phyloP scores from a whole-genome alignment of 2,113 vertebrate species.

The Octodon degus region DNA sequence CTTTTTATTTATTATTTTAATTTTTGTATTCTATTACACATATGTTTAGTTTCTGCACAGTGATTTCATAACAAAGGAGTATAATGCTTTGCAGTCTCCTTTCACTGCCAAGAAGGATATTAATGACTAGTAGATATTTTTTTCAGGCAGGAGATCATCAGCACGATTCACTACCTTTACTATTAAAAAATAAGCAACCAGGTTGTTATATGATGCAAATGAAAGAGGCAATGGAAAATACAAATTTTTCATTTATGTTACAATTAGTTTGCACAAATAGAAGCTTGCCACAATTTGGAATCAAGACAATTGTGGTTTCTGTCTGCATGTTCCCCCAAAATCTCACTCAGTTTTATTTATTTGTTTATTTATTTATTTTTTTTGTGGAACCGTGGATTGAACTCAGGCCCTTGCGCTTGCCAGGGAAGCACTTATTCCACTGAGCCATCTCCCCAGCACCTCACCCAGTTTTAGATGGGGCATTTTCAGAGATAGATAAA shows the following conservation, averaged over 20 bases:
- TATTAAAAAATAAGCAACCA: neutral
- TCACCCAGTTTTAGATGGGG: neutral
- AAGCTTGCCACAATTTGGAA: neutral
- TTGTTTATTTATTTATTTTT: too few relatives aligned
- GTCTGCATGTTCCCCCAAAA: neutral
- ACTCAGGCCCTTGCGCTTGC: too few relatives aligned
- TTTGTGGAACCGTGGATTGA: too few relatives aligned
- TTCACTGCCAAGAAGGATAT: neutral
- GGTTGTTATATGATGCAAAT: neutral
- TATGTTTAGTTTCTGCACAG: neutral
- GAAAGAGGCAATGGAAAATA: neutral
- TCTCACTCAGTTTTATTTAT: too few relatives aligned
- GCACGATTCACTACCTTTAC: neutral
- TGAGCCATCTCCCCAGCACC: too few relatives aligned
- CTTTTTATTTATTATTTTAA: neutral
- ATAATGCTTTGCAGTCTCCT: neutral
- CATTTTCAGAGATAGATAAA: neutral
- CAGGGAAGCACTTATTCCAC: too few relatives aligned
- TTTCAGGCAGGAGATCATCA: slow-evolving; percentile 1
- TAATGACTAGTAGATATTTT: neutral
- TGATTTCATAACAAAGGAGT: neutral
- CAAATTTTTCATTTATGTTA: neutral
- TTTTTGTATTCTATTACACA: neutral
- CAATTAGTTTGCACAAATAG: neutral
- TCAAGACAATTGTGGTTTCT: neutral